These are phyloP conservation scores for Chelonus formosanus DNA, from an alignment of 2,888 invertebrate genomes.

Conservation along the genomic window DNA sequence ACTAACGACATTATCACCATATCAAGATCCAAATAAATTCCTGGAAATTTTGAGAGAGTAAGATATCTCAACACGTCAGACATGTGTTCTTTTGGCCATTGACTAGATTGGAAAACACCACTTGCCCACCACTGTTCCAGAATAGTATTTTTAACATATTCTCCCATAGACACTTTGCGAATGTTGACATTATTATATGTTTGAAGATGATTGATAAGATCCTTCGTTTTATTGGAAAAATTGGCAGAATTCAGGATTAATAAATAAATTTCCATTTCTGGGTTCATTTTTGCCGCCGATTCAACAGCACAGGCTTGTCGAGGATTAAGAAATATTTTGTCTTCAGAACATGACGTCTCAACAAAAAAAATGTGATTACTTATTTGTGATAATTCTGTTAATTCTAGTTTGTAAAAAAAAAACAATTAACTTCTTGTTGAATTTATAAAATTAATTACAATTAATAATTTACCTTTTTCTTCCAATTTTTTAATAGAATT, in stretches of 20 bases:
- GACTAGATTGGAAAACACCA: conserved; percentile 64
- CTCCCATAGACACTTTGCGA: conserved; percentile 64
- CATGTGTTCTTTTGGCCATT: conserved; percentile 68
- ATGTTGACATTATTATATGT: conserved; percentile 65
- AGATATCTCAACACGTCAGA: conserved; percentile 71
- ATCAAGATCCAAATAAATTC: conserved; percentile 77
- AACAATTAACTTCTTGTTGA: too few species aligned
- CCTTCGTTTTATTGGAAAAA: conserved; percentile 39
- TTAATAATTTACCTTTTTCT: background rate
- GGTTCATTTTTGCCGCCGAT: conserved; percentile 70
- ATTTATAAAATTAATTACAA: background rate
- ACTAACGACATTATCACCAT: conserved; percentile 67
- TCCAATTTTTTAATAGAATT: too few species aligned
- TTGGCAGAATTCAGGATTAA: conserved; percentile 64
- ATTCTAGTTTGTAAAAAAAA: too few species aligned
- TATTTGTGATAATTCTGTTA: too few species aligned
- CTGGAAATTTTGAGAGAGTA: conserved; percentile 75
- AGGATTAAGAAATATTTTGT: conserved; percentile 59
- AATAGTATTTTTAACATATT: conserved; percentile 67
- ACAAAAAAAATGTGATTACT: conserved; percentile 8
- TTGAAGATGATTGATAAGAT: conserved; percentile 43
- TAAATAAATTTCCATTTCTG: conserved; percentile 66
- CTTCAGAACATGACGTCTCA: conserved; percentile 10
- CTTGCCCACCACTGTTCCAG: conserved; percentile 66
- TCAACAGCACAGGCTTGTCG: conserved; percentile 72